Conservation (phyloP, 53 echinoderm and acorn worm species). For the Mesocentrotus franciscanus region DNA sequence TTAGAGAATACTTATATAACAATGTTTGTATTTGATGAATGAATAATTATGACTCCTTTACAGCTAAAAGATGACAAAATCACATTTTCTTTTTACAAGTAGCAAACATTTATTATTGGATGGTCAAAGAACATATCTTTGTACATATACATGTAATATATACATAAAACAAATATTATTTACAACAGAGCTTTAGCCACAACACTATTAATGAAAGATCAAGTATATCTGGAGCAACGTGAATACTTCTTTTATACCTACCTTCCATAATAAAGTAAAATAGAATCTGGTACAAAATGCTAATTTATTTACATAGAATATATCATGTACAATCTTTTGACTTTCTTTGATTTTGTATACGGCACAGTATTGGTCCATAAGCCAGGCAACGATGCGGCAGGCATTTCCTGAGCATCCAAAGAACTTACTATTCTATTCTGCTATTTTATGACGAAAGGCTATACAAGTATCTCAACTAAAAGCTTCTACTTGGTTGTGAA, state of each 20-base stretch:
- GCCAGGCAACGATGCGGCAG: background rate
- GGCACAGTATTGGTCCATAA: background rate
- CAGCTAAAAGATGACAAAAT: background rate
- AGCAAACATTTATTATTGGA: slow-evolving; percentile 33
- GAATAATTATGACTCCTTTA: background rate
- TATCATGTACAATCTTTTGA: background rate
- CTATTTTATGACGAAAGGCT: background rate
- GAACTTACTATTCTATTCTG: background rate
- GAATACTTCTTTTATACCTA: background rate
- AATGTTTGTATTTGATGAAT: background rate
- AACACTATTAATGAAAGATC: background rate
- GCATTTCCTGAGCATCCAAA: background rate
- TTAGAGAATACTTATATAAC: background rate
- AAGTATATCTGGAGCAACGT: background rate
- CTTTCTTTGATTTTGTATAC: background rate
- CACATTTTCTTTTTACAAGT: background rate
- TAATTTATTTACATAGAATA: background rate
- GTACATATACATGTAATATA: slow-evolving; percentile 4
- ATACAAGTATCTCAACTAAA: background rate
- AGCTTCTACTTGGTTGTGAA: background rate
- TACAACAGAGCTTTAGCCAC: background rate
- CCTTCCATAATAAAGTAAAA: background rate
- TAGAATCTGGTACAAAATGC: background rate
- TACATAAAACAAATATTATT: slow-evolving; percentile 21
- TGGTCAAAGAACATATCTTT: background rate